These are phyloP conservation scores for Hypanus sabinus DNA, from an alignment of 2,113 vertebrate species.

Conservation along the genomic window DNA sequence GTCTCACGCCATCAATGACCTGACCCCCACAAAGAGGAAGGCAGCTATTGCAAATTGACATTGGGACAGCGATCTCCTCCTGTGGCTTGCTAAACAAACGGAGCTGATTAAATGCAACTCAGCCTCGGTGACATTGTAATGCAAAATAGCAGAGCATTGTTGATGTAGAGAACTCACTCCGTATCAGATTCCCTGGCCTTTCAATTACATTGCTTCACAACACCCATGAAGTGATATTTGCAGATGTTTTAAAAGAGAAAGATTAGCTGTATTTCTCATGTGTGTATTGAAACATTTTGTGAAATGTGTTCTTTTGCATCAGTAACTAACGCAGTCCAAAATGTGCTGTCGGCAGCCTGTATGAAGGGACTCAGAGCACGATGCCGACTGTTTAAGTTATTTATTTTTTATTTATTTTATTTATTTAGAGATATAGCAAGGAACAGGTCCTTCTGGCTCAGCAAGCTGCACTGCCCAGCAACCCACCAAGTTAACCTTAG, in stretches of 20 bases:
- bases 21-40: conserved; percentile 1
- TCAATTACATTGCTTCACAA: background rate
- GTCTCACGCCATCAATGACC: background rate
- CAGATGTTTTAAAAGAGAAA: background rate
- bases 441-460: too few relatives aligned
- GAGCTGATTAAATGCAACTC: background rate
- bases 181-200: background rate
- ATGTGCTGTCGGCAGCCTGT: too few relatives aligned
- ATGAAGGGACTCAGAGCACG: too few relatives aligned
- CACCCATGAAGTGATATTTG: background rate
- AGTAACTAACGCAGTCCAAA: too few relatives aligned
- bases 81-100: background rate
- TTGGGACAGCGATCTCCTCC: conserved; percentile 4
- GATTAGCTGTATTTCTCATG: too few relatives aligned
- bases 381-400: too few relatives aligned
- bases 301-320: too few relatives aligned
- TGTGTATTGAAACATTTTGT: too few relatives aligned
- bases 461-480: too few relatives aligned
- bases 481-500: too few relatives aligned
- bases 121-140: background rate
- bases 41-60: background rate
- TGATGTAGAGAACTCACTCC: background rate
- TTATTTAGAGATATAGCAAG: too few relatives aligned
- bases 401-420: too few relatives aligned
- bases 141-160: background rate